phyloP scores from a whole-genome alignment of 2,113 vertebrate species.

The Penelope pileata region DNA sequence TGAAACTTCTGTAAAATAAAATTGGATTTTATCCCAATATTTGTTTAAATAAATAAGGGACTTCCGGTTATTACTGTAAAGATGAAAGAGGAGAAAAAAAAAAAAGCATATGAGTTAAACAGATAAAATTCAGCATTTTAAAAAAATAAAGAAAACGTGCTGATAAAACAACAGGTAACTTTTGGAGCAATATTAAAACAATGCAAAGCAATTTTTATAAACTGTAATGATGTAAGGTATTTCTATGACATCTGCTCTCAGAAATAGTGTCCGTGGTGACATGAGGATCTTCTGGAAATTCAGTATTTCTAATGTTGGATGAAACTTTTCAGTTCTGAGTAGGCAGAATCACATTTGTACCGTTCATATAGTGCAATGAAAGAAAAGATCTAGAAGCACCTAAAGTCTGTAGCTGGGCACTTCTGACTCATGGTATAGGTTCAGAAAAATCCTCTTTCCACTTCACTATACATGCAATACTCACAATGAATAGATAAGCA shows the following conservation, averaged over 20 bases:
- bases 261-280: not conserved
- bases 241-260: not conserved
- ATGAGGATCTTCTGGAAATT: not conserved
- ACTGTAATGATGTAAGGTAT: not conserved
- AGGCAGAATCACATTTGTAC: not conserved
- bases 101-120: not conserved
- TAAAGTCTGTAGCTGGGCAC: not conserved
- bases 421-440: not conserved
- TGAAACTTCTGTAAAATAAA: not conserved
- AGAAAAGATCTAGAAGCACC: not conserved
- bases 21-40: not conserved
- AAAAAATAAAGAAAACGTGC: not conserved
- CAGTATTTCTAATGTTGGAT: not conserved
- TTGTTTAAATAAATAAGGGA: not conserved
- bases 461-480: not conserved
- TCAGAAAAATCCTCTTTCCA: constrained; percentile 1
- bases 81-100: not conserved
- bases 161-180: not conserved
- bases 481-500: not conserved
- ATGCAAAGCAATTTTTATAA: not conserved
- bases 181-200: not conserved
- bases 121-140: not conserved
- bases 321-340: not conserved
- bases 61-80: not conserved
- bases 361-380: not conserved